Evolutionary conservation across 2,888 invertebrate genomes (phyloP).

Genomic region (Nomada goodeniana): DNA sequence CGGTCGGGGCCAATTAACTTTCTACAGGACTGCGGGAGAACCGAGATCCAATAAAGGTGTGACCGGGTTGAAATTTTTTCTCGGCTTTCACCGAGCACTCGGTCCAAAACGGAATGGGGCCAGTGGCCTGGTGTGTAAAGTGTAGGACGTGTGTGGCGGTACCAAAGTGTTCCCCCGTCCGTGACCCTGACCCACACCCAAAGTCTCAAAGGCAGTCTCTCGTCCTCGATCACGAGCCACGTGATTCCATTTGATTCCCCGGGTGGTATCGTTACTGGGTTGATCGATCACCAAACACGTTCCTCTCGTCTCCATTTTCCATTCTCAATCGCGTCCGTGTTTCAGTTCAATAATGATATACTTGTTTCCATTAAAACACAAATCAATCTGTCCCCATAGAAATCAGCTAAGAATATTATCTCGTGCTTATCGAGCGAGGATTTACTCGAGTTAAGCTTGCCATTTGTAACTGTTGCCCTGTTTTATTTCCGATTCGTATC

Average conservation of each 20-base stretch:
- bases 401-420: too few species aligned
- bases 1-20: slow-evolving; percentile 66
- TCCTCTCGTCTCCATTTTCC: too few species aligned
- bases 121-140: slow-evolving; percentile 77
- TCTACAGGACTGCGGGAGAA: slow-evolving; percentile 57
- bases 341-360: too few species aligned
- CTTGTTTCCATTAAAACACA: too few species aligned
- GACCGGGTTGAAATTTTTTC: slow-evolving; percentile 71
- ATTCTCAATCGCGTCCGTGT: too few species aligned
- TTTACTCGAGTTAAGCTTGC: too few species aligned
- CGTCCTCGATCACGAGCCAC: slow-evolving; percentile 39
- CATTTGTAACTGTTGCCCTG: too few species aligned
- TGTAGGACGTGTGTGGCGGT: slow-evolving; percentile 48
- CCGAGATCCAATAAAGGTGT: slow-evolving; percentile 62
- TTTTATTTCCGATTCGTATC: too few species aligned
- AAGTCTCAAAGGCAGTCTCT: slow-evolving; percentile 42
- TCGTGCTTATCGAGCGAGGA: too few species aligned
- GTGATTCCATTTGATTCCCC: slow-evolving; percentile 1
- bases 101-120: slow-evolving; percentile 76
- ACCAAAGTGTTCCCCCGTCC: slow-evolving; percentile 70
- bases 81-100: slow-evolving; percentile 66
- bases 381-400: too few species aligned
- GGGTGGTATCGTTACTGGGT: too few species aligned
- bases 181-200: slow-evolving; percentile 81
- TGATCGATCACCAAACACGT: not conserved